phyloP scores from a whole-genome alignment of 1,140 invertebrate genomes.

The Trichonephila inaurata region DNA sequence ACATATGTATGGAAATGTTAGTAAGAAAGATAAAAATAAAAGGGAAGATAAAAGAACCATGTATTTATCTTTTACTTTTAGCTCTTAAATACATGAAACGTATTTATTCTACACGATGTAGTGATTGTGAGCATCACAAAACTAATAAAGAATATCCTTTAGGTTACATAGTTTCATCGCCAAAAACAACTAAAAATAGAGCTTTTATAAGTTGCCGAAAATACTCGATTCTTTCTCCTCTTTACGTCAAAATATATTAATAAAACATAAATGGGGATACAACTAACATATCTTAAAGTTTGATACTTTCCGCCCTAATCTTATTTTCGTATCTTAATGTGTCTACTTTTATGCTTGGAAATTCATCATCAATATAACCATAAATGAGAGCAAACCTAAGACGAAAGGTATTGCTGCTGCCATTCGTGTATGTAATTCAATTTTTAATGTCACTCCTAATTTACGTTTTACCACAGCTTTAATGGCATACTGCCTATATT shows the following conservation, averaged over 20 bases:
- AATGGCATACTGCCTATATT: constrained; percentile 38
- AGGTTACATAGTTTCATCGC: too few species aligned
- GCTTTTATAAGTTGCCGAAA: too few species aligned
- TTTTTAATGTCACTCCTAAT: constrained; percentile 46
- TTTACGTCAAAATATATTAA: constrained; percentile 32
- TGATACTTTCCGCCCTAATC: constrained; percentile 5
- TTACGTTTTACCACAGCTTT: constrained; percentile 10
- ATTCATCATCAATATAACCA: constrained; percentile 44
- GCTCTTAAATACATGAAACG: too few species aligned
- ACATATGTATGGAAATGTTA: too few species aligned
- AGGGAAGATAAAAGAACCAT: too few species aligned
- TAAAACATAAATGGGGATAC: constrained; percentile 5
- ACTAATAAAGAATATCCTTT: too few species aligned
- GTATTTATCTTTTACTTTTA: too few species aligned
- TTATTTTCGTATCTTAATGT: constrained; percentile 52
- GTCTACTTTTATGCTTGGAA: constrained; percentile 14
- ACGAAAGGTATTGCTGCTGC: neutral
- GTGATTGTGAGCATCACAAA: too few species aligned
- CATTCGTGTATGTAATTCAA: constrained; percentile 40
- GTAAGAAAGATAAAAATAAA: too few species aligned
- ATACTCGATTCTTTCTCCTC: neutral
- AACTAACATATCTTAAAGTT: neutral
- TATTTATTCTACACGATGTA: too few species aligned
- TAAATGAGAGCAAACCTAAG: constrained; percentile 10
- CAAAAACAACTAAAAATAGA: too few species aligned